Evolutionary conservation across 2,797 vertebrate species (phyloP).

Genomic region (Halcyon chelicuti): DNA sequence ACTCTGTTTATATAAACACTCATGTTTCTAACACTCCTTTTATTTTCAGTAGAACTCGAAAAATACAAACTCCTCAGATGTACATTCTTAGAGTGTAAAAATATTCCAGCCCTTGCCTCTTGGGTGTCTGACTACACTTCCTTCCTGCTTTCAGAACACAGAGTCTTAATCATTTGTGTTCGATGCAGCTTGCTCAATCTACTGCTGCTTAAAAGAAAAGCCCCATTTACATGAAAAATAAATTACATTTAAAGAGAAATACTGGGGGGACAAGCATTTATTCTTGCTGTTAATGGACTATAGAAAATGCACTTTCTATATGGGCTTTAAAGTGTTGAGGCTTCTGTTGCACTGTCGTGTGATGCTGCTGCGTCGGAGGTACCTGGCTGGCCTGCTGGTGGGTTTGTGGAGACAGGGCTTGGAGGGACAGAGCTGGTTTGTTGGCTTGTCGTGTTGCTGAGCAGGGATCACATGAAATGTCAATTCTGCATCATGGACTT

Average conservation of each 20-base stretch:
- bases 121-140: not conserved
- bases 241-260: not conserved
- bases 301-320: not conserved
- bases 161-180: not conserved
- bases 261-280: not conserved
- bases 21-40: not conserved
- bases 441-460: not conserved
- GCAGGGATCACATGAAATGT: not conserved
- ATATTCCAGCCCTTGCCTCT: not conserved
- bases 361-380: rapidly evolving
- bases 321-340: not conserved
- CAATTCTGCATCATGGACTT: not conserved
- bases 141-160: not conserved
- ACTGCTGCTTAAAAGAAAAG: not conserved
- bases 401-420: not conserved
- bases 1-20: not conserved
- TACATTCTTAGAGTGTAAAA: not conserved
- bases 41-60: not conserved
- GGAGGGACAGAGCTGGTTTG: not conserved
- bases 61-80: not conserved
- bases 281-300: not conserved
- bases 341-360: not conserved
- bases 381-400: not conserved
- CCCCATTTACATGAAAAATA: not conserved
- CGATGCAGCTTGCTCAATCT: not conserved